Base-by-base conservation (phyloP, 2,888 invertebrate genomes). In the Ecliptopera silaceata region DNA sequence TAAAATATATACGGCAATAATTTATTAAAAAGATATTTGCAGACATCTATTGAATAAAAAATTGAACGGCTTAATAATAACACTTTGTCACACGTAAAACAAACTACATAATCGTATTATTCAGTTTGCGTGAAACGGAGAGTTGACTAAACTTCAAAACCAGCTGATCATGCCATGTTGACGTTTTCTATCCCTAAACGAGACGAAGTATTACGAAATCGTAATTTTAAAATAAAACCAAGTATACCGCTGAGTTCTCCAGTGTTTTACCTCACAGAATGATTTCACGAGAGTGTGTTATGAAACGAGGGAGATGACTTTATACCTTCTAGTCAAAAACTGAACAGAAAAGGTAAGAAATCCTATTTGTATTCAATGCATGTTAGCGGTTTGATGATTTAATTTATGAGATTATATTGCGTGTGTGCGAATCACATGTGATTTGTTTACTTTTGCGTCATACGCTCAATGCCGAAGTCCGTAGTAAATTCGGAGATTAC, bases 141-240 rank as follows among this genome's bases (percentile, higher is more conserved):
- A 6, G 34, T 13, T 13, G 13, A 34, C 1, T 12, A 34, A 34
- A 34, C 34, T 34, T 67, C 75, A 75, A 31, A 53, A 47, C 36
- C 54, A 54, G 64, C 68, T 75, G 69, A 66, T 64, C 20, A 18
- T 53, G 62, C 66, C 69, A 70, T 51, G 59, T 51, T 61, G 60
- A 61, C 59, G 29, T 53, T 15, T 17, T 4, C 3, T 22, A 10
- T 46, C 17, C 1, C 11, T 12, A 38, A 13, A 15, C 38, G 39
- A 34, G 44, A 31, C 22, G 42, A 26, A 59, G 46, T 67, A 67
- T 84, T 86, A 86, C 84, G 85, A 86, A 84, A 86, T 76, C 64
- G 38, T 58, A 56, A 73, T 73, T 26, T 65, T 66, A 72, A 58
- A 66, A 70, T 66, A 66, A 66, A 68, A 56, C 68, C 64, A 69